Evolutionary conservation across 1,140 invertebrate genomes (phyloP), one percentile per base, ranked within the genome.

Genomic region (Teleopsis dalmanni): DNA sequence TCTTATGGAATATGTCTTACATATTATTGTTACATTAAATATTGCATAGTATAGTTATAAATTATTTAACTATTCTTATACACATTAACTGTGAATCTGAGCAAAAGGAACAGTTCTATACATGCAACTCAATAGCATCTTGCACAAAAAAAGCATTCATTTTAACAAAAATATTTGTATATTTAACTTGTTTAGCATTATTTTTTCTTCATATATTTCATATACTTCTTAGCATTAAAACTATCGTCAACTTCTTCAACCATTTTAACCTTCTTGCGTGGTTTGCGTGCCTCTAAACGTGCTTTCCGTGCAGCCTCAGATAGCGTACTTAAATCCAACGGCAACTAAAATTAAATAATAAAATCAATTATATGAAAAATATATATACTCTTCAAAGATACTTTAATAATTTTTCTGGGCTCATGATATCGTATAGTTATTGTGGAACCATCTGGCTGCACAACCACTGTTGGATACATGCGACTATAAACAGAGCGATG

Each of bases 351-450:
- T 34, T 57, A 56, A 47, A 59, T 45, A 35, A 36, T 5, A 27
- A 14, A 46, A 34, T 23, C 41, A 16, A 31, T 34, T 18, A n/a
- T n/a, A 21, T 10, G 18, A 21, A 23, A 14, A 35, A 33, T 36
- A 40, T 18, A 7, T 40, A 8, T 8, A 29, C 27, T 29, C 13
- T 29, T 23, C 31, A n/a, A 27, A 18, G 16, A 19, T 42, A 89
- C 87, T 75, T 79, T 85, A 21, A 96, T 88, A 51, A 95, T 87
- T 73, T 80, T 80, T 48, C 87, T 73, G 7, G 91, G 91, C 71
- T 91, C 87, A 51, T 82, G 75, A 66, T 95, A 91, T 55, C 83
- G 74, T 22, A 91, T 83, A 29, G 77, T 85, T 50, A 88, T 81
- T 37, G 83, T 87, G 38, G 90, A 88, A 40, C 92, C 92, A 79